Evolutionary conservation across 2,797 vertebrate genomes (phyloP).

Genomic region (Miichthys miiuy): DNA sequence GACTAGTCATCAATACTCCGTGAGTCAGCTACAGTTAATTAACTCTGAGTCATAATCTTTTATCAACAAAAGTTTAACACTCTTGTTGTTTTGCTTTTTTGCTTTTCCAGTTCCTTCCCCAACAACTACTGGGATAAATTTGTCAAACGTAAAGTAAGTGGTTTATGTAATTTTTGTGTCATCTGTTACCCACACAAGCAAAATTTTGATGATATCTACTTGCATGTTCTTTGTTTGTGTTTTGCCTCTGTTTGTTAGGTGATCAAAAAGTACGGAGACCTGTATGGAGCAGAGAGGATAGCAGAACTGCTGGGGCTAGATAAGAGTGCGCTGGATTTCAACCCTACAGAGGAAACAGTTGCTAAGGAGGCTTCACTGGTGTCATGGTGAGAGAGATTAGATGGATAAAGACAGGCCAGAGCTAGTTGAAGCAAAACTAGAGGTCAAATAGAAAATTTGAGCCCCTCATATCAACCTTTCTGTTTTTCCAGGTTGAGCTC

Average conservation of each 20-base stretch:
- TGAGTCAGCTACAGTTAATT: conserved; percentile 79
- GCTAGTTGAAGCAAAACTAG: conserved; percentile 23
- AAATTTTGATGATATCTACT: neutral
- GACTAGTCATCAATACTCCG: conserved; percentile 98
- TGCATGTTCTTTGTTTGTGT: conserved; percentile 23
- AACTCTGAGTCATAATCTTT: conserved; percentile 1
- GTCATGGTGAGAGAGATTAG: conserved; percentile 89
- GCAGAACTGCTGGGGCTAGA: conserved; percentile 97
- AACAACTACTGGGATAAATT: conserved; percentile 99
- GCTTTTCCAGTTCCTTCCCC: conserved; percentile 93
- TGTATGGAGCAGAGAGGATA: conserved; percentile 97
- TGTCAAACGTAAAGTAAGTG: conserved; percentile 96
- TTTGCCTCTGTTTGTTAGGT: conserved; percentile 83
- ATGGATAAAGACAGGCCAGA: conserved; percentile 16
- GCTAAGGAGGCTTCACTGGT: conserved; percentile 93
- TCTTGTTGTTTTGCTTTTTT: conserved; percentile 56
- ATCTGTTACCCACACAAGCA: conserved; percentile 39
- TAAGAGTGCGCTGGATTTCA: conserved; percentile 97
- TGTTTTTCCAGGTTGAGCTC: conserved; percentile 91
- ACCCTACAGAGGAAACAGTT: conserved; percentile 92
- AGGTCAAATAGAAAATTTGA: conserved; percentile 45
- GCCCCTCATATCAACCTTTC: conserved; percentile 22
- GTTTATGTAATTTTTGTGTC: conserved; percentile 13
- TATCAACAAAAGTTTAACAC: neutral
- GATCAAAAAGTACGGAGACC: conserved; percentile 98